phyloP scores from a whole-genome alignment of 2,797 vertebrate species.

The Rhinella marina region DNA sequence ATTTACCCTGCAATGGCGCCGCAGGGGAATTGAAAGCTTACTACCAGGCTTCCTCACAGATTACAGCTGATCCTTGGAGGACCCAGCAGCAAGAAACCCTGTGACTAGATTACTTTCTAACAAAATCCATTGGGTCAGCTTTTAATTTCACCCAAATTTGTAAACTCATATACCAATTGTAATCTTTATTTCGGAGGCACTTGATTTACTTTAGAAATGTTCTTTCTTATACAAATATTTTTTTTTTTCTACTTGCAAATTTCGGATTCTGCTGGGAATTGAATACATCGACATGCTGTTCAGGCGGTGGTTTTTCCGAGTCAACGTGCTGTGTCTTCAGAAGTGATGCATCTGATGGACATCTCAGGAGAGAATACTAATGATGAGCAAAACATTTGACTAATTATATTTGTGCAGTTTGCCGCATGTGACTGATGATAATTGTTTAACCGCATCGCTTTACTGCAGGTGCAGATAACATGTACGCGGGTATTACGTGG shows the following conservation, averaged over 20 bases:
- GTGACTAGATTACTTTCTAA: too few relatives aligned
- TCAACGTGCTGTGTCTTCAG: constrained; percentile 22
- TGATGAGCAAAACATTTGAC: constrained; percentile 34
- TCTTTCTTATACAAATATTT: neutral
- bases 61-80: too few relatives aligned
- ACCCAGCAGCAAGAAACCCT: too few relatives aligned
- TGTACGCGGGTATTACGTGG: neutral
- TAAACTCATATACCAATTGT: neutral
- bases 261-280: neutral
- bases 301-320: neutral
- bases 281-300: neutral
- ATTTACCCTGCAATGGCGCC: neutral
- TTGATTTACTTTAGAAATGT: neutral
- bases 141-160: neutral
- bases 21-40: neutral
- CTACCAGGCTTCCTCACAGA: too few relatives aligned
- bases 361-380: constrained; percentile 32
- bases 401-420: constrained; percentile 21
- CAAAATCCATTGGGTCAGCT: too few relatives aligned
- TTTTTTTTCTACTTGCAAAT: neutral
- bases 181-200: neutral
- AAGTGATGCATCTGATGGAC: constrained; percentile 7
- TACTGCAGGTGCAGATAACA: constrained; percentile 26
- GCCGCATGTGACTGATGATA: constrained; percentile 39
- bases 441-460: constrained; percentile 24